Conservation (phyloP, 1,140 invertebrate genomes). For the Heterodera carotae region DNA sequence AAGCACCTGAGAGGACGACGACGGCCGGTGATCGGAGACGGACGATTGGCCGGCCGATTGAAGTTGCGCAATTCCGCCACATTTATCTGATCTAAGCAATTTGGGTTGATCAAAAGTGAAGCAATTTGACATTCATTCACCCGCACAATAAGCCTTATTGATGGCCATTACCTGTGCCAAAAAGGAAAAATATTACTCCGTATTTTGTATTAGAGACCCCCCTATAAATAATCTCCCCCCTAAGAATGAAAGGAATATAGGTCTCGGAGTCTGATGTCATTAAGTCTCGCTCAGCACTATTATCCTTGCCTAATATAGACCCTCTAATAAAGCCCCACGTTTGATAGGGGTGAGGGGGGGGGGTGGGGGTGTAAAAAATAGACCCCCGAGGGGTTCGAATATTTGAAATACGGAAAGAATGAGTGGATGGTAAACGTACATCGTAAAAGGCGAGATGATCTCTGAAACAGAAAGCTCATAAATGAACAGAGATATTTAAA, state of each 20-base stretch:
- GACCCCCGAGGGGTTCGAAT: too few relatives aligned
- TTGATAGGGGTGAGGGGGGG: too few relatives aligned
- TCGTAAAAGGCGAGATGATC: conserved; percentile 60
- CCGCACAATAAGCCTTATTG: conserved; percentile 61
- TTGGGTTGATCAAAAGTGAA: background rate
- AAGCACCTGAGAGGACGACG: conserved; percentile 1
- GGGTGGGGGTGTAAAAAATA: too few relatives aligned
- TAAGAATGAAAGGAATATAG: too few relatives aligned
- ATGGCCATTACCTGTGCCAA: conserved; percentile 57
- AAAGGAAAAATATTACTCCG: too few relatives aligned
- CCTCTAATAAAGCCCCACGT: too few relatives aligned
- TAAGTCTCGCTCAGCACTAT: too few relatives aligned
- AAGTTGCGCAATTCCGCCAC: conserved; percentile 25
- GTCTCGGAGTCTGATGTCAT: too few relatives aligned
- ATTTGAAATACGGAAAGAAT: conserved; percentile 26
- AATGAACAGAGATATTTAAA: background rate
- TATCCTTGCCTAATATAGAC: too few relatives aligned
- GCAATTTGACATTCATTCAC: conserved; percentile 37
- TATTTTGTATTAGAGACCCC: too few relatives aligned
- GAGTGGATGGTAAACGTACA: conserved; percentile 11
- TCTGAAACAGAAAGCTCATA: background rate
- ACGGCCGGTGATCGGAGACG: background rate
- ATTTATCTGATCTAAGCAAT: conserved; percentile 56
- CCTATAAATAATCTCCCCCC: too few relatives aligned
- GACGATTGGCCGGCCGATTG: conserved; percentile 3